Conservation (phyloP, 2,113 vertebrate species). For the Mola mola region DNA sequence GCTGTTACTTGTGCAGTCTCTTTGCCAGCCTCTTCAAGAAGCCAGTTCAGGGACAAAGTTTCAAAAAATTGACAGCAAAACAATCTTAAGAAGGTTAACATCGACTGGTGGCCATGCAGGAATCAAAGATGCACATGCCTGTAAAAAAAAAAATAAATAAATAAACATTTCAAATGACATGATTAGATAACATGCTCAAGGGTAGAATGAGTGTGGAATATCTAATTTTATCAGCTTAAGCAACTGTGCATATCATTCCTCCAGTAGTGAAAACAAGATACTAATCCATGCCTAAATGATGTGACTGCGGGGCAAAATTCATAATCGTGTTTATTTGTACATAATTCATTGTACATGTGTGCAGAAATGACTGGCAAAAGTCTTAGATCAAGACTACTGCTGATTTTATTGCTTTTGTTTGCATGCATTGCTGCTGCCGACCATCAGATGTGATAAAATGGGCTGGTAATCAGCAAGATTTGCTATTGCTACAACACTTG, state of each 20-base stretch:
- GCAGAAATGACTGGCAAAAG: conserved; percentile 16
- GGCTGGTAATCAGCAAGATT: conserved; percentile 14
- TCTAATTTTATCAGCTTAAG: conserved; percentile 65
- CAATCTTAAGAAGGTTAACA: too few species aligned
- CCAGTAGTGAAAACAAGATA: conserved; percentile 47
- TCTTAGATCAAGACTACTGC: conserved; percentile 1
- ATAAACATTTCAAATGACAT: conserved; percentile 50
- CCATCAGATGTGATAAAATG: conserved; percentile 4
- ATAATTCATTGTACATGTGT: conserved; percentile 60
- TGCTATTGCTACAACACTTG: conserved; percentile 30
- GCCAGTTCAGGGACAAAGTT: neutral
- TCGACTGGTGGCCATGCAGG: too few species aligned
- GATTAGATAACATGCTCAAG: conserved; percentile 61
- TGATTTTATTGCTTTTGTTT: conserved; percentile 20
- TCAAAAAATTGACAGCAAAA: neutral
- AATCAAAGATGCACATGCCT: conserved; percentile 37
- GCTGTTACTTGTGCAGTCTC: conserved; percentile 2
- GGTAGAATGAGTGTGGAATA: conserved; percentile 41
- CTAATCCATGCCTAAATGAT: conserved; percentile 68
- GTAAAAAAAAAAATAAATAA: conserved; percentile 11
- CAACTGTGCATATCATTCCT: conserved; percentile 47
- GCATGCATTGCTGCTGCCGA: neutral
- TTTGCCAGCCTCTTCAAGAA: neutral
- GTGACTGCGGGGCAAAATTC: conserved; percentile 63
- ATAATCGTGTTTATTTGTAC: conserved; percentile 66